phyloP scores from a whole-genome alignment of 1,140 invertebrate genomes.

The Eriocheir sinensis region DNA sequence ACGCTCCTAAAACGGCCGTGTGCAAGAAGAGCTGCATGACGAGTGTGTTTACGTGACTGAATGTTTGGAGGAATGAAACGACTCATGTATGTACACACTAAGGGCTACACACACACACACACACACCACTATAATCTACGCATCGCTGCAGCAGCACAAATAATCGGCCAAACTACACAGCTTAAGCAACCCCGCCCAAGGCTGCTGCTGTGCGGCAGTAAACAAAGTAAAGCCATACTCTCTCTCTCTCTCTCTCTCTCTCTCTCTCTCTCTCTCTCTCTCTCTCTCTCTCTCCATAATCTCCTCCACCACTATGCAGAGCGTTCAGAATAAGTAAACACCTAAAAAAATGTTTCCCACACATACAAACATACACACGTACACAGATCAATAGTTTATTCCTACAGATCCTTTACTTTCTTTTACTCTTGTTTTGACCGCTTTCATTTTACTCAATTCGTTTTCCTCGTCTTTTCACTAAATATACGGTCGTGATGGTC shows the following conservation, averaged over 20 bases:
- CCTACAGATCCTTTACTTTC: background rate
- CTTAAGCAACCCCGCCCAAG: background rate
- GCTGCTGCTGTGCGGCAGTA: background rate
- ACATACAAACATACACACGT: background rate
- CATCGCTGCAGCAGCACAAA: background rate
- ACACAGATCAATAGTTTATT: background rate
- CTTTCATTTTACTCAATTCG: background rate
- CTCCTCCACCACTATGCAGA: background rate
- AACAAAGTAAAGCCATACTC: background rate
- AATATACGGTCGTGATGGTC: too few species aligned
- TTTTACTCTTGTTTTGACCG: background rate
- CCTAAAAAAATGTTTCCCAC: background rate
- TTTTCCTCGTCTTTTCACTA: too few species aligned
- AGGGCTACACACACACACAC: background rate
- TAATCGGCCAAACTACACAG: background rate
- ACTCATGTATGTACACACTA: background rate
- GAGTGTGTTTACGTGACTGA: too few species aligned
- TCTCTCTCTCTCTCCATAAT: background rate
- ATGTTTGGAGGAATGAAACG: background rate
- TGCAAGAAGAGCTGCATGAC: background rate
- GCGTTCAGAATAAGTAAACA: background rate
- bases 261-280: constrained; percentile 14
- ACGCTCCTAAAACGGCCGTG: background rate
- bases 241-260: background rate
- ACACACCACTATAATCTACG: background rate